Evolutionary conservation across 2,797 vertebrate genomes (phyloP).

Genomic region (Philypnodon macrostomus): DNA sequence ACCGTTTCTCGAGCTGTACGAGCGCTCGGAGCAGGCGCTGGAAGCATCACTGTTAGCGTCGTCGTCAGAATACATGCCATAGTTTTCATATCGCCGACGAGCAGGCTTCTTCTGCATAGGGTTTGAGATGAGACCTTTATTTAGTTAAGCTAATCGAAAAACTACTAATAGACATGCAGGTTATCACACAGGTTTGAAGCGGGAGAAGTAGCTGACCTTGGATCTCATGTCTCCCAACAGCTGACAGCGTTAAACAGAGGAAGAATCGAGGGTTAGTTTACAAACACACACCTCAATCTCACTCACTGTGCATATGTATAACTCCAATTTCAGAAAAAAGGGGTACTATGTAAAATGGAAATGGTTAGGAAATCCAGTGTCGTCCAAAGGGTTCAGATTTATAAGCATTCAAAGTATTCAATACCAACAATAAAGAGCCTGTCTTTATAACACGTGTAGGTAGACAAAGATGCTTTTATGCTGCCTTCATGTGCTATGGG

Average conservation of each 20-base stretch:
- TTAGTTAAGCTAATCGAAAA: not conserved
- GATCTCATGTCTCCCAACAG: slow-evolving; percentile 98
- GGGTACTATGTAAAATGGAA: too few relatives aligned
- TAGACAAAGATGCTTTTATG: too few relatives aligned
- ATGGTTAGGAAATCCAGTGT: too few relatives aligned
- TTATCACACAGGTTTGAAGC: slow-evolving; percentile 40
- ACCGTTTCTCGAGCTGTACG: slow-evolving; percentile 93
- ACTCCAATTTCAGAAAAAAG: too few relatives aligned
- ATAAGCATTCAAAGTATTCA: too few relatives aligned
- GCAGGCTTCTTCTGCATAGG: slow-evolving; percentile 88
- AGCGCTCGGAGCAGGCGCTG: slow-evolving; percentile 93
- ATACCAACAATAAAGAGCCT: too few relatives aligned
- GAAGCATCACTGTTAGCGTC: slow-evolving; percentile 97
- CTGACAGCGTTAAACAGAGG: slow-evolving; percentile 89
- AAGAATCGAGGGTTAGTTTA: slow-evolving; percentile 67
- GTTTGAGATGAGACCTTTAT: slow-evolving; percentile 16
- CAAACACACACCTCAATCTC: slow-evolving; percentile 28
- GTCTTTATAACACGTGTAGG: too few relatives aligned
- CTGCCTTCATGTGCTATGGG: too few relatives aligned
- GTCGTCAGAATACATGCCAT: slow-evolving; percentile 93
- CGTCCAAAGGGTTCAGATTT: too few relatives aligned
- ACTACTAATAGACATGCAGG: slow-evolving; percentile 16
- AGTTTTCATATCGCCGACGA: slow-evolving; percentile 89
- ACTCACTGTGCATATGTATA: slow-evolving; percentile 6
- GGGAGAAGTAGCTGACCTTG: slow-evolving; percentile 84